Base-by-base conservation (phyloP, 2,888 invertebrate species). In the Standfussiana lucernea region DNA sequence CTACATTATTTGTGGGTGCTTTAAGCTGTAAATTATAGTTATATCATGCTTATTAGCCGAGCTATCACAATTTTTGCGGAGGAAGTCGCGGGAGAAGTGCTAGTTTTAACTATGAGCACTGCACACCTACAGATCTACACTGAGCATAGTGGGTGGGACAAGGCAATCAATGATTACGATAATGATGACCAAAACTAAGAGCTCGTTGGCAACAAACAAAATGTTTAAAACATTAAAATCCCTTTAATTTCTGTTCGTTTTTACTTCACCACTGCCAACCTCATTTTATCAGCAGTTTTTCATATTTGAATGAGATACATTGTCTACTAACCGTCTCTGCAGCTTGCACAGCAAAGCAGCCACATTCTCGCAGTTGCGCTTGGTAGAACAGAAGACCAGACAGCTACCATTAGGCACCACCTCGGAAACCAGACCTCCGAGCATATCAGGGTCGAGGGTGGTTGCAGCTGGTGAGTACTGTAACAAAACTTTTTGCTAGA, bases 291-390 rank as follows among this genome's bases (percentile, higher is more conserved):
- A 2, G 13, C 28, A 59, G 28, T 7, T 59, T 32, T 32, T 59
- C 3, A 32, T 32, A 15, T 59, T 32, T 6, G 2, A 59, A 18
- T 56, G 8, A 21, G 8, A 59, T 59, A 21, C 24, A 50, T 40
- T 13, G 32, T 24, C 21, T n/a, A 95, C 88, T 83, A 61, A 95
- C 96, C 90, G 92, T 70, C 95, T 90, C 80, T 94, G 95, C 84
- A 98, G 94, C 91, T 97, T 97, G 88, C 98, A 98, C 21, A 99
- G 95, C 32, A 99, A 95, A 37, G 97, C 90, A 0, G 99, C 98
- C 4, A 99, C 98, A 94, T 98, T 99, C 95, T 99, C 99, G 91
- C 99, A 99, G 94, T 99, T 99, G 90, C 98, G 98, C 91, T 99
- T 98, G 6, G 99, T 98, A n/a, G 99, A 97, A 93, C 99, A 99